Percentiles rank a stretch among this genome's conserved stretches.
Conservation (phyloP, 2,888 invertebrate species). For the Drosophila seclusa region DNA sequence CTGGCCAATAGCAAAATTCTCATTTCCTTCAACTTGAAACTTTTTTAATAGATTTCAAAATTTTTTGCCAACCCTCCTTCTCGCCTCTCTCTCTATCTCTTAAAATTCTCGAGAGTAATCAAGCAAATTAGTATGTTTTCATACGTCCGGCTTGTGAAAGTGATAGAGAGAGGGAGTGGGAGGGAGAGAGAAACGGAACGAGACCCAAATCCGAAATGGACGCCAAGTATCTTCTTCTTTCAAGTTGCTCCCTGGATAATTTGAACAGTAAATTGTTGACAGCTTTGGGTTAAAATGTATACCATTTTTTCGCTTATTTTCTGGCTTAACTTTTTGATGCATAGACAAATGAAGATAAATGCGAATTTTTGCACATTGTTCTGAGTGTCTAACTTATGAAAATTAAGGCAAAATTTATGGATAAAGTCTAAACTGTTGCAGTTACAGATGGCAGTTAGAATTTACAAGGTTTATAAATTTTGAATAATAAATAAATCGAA, state of each 20-base stretch:
- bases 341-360: slow-evolving; percentile 78
- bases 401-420: not conserved
- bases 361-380: slow-evolving; percentile 32
- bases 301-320: slow-evolving; percentile 13
- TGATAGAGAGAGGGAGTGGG: not conserved
- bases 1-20: slow-evolving; percentile 43
- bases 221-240: slow-evolving; percentile 20
- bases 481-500: not conserved
- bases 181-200: not conserved
- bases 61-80: slow-evolving; percentile 8
- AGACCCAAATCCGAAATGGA: slow-evolving; percentile 45
- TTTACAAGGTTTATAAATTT: not conserved
- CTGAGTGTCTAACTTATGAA: slow-evolving; percentile 8
- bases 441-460: not conserved
- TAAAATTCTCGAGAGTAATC: slow-evolving; percentile 74
- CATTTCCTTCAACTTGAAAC: slow-evolving; percentile 63
- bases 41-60: slow-evolving; percentile 80
- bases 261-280: slow-evolving; percentile 78
- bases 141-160: slow-evolving; percentile 15
- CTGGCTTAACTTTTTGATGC: slow-evolving; percentile 13
- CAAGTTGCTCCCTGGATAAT: slow-evolving; percentile 70
- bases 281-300: slow-evolving; percentile 60
- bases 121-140: slow-evolving; percentile 76
- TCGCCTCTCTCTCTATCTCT: slow-evolving; percentile 3
- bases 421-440: not conserved